These are phyloP conservation scores for Theretra japonica DNA, from an alignment of 2,888 invertebrate species.

Conservation along the genomic window DNA sequence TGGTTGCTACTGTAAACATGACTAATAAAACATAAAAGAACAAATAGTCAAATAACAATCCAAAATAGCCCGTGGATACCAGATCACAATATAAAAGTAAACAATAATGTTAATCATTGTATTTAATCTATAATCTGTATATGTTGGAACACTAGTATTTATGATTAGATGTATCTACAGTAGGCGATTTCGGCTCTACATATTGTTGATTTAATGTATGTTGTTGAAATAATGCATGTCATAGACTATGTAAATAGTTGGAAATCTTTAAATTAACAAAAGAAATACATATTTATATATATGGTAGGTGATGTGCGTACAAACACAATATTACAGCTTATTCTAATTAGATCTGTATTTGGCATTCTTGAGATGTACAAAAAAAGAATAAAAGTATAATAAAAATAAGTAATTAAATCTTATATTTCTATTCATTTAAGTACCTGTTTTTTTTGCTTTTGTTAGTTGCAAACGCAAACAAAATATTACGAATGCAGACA, in stretches of 20 bases:
- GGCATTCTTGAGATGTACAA: conserved; percentile 71
- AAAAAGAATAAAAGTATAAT: conserved; percentile 27
- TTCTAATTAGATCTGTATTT: conserved; percentile 62
- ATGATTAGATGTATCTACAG: conserved; percentile 50
- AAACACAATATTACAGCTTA: conserved; percentile 32
- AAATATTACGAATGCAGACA: not conserved
- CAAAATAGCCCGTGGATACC: conserved; percentile 56
- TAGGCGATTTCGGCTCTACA: conserved; percentile 63
- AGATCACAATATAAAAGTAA: conserved; percentile 60
- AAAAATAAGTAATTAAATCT: conserved; percentile 27
- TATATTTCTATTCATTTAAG: conserved; percentile 27
- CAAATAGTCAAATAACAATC: conserved; percentile 33
- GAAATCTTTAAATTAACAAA: conserved; percentile 17
- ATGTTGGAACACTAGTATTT: conserved; percentile 71
- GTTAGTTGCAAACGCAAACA: not conserved
- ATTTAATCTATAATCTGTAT: conserved; percentile 69
- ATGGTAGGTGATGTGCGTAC: conserved; percentile 25
- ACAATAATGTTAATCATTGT: conserved; percentile 58
- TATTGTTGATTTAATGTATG: conserved; percentile 65
- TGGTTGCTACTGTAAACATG: not conserved
- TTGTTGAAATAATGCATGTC: conserved; percentile 71
- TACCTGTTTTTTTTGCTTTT: not conserved
- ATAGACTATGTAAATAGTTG: conserved; percentile 74
- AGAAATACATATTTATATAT: not conserved
- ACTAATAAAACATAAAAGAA: conserved; percentile 4